A percentile compares a stretch with the other conserved stretches of the same genome.
These are phyloP conservation scores for Rotaria sp. DNA, from an alignment of 2,888 invertebrate genomes.

Conservation along the genomic window DNA sequence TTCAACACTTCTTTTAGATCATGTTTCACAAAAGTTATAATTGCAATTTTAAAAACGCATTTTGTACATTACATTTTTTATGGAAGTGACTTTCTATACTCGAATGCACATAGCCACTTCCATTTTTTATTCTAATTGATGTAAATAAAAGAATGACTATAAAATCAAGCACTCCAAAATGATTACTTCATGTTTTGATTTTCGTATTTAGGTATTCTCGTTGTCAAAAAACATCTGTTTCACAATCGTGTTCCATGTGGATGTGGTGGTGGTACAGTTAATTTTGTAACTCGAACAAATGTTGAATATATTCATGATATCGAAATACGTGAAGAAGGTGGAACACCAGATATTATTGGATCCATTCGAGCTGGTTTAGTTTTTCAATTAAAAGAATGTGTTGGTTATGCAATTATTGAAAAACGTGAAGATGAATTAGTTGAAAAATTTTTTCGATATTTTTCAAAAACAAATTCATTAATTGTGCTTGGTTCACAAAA, in stretches of 20 bases:
- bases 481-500: conserved; percentile 62
- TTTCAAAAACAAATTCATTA: conserved; percentile 43
- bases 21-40: no score
- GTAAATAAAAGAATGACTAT: no score
- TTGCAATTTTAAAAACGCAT: no score
- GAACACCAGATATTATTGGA: conserved; percentile 71
- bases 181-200: no score
- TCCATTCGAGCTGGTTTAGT: conserved; percentile 75
- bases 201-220: conserved; percentile 43
- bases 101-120: no score
- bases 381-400: conserved; percentile 74
- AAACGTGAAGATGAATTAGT: conserved; percentile 53
- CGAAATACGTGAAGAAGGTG: conserved; percentile 63
- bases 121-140: no score
- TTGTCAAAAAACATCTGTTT: conserved; percentile 46
- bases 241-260: conserved; percentile 44
- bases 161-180: no score
- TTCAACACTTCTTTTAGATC: no score
- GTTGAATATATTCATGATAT: conserved; percentile 41
- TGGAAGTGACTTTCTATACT: no score
- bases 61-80: no score
- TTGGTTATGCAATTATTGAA: conserved; percentile 68
- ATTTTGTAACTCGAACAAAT: conserved; percentile 42
- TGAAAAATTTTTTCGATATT: conserved; percentile 39
- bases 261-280: conserved; percentile 48